Evolutionary conservation across 2,888 invertebrate species (phyloP).

Genomic region (Diachrysia chrysitis): DNA sequence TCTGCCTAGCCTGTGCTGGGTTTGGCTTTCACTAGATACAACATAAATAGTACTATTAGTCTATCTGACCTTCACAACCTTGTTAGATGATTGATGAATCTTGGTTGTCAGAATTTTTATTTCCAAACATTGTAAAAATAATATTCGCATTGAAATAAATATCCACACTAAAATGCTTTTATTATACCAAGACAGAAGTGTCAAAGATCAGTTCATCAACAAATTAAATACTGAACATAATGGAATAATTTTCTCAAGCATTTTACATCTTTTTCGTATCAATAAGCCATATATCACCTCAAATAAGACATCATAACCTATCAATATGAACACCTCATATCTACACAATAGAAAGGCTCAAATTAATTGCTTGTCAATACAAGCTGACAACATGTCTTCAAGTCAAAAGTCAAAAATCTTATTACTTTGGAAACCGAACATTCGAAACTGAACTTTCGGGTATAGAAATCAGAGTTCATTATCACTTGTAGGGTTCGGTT

Average conservation of each 20-base stretch:
- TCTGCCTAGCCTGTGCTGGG: too few relatives aligned
- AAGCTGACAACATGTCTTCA: conserved; percentile 58
- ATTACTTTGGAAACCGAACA: conserved; percentile 48
- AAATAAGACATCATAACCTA: conserved; percentile 9
- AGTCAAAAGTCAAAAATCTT: conserved; percentile 63
- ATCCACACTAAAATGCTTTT: background rate
- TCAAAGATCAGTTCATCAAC: background rate
- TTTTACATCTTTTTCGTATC: background rate
- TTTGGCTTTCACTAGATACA: too few relatives aligned
- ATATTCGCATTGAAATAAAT: background rate
- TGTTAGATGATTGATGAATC: too few relatives aligned
- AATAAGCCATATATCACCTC: conserved; percentile 1
- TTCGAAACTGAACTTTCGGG: background rate
- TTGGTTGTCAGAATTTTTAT: background rate
- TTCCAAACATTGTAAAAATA: background rate
- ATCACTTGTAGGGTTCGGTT: conserved; percentile 15
- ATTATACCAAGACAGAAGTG: background rate
- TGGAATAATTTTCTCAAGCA: background rate
- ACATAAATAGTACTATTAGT: too few relatives aligned
- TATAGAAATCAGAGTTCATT: conserved; percentile 16
- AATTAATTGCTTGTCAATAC: conserved; percentile 71
- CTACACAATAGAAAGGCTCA: conserved; percentile 56
- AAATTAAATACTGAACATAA: background rate
- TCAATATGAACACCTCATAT: conserved; percentile 36
- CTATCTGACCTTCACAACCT: too few relatives aligned